Evolutionary conservation across 2,888 invertebrate species (phyloP), one percentile per base, ranked within the genome.

Genomic region (Drosophila nr. perissopoda): DNA sequence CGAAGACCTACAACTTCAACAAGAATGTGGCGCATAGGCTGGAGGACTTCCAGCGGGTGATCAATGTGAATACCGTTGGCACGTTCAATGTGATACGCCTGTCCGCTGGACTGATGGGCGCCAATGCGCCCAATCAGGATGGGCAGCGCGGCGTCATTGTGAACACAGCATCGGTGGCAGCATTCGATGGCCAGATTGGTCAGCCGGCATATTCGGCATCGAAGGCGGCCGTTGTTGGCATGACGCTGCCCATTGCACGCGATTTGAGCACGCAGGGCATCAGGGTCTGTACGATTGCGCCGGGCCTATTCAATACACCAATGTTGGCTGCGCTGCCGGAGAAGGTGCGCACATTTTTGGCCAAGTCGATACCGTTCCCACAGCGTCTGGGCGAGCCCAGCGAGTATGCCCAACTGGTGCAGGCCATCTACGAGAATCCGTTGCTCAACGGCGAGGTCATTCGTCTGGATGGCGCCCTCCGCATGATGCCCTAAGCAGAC

Each of bases 181-280:
- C 99, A 0, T 99, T 94, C 91, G 99, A 99, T 62, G 99, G 99
- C 0, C 99, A 99, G 93, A 97, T 97, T 75, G 99, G 99, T 0
- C 99, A 99, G 93, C 97, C 96, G 0, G 99, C 97, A 0, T 98
- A 98, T 91, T 95, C 99, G 0, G 99, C 99, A 0, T 97, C 98
- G 61, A 98, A 98, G 91, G 99, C 97, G 3, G 99, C 96, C 0
- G 95, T 99, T 38, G 97, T 96, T 27, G 96, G 97, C 7, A 99
- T 99, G 98, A 99, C 99, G 0, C 93, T 99, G 76, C 99, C 99
- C 0, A 94, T 99, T 79, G 99, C 99, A 0, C 95, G 99, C 76
- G 99, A 99, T 93, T 94, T 99, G 38, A 94, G 97, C 7, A 93
- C 94, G 1, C 95, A 95, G 85, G 98, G 98, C 16, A 98, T 98